Evolutionary conservation across 2,113 vertebrate species (phyloP).

Genomic region (Urocitellus parryii): DNA sequence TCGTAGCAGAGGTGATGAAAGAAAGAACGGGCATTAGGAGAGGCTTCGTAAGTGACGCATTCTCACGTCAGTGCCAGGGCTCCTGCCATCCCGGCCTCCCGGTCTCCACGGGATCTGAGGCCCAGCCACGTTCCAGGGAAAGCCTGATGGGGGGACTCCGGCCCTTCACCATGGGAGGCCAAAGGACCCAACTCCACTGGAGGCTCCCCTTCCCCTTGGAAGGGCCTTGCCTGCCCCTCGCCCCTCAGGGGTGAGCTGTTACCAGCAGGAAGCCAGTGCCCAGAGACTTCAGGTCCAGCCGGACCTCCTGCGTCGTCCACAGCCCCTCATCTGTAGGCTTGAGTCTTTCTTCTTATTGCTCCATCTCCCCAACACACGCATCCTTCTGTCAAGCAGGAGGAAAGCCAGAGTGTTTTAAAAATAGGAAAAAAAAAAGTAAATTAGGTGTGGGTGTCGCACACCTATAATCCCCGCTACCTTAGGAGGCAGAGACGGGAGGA

Average conservation of each 20-base stretch:
- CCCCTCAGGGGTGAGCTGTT: neutral
- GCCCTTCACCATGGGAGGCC: neutral
- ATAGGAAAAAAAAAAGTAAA: accelerated
- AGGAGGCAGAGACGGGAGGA: no score
- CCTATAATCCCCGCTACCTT: no score
- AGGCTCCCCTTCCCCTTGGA: neutral
- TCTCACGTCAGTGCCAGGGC: neutral
- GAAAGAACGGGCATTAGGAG: neutral
- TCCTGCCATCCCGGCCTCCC: neutral
- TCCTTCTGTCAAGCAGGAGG: neutral
- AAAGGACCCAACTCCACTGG: neutral
- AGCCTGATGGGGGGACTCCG: neutral
- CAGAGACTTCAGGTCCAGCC: neutral
- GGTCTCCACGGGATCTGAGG: neutral
- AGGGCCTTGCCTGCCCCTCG: neutral
- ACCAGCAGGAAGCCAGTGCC: neutral
- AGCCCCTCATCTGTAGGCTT: neutral
- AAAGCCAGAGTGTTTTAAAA: neutral
- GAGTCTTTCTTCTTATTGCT: neutral
- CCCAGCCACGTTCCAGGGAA: neutral
- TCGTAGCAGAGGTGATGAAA: neutral
- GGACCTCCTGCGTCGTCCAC: neutral
- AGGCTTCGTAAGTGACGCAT: neutral
- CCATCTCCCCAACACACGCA: neutral
- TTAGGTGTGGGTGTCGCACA: no score